Base-by-base conservation (phyloP, 2,888 invertebrate species). In the Dicranocentrus wangi region DNA sequence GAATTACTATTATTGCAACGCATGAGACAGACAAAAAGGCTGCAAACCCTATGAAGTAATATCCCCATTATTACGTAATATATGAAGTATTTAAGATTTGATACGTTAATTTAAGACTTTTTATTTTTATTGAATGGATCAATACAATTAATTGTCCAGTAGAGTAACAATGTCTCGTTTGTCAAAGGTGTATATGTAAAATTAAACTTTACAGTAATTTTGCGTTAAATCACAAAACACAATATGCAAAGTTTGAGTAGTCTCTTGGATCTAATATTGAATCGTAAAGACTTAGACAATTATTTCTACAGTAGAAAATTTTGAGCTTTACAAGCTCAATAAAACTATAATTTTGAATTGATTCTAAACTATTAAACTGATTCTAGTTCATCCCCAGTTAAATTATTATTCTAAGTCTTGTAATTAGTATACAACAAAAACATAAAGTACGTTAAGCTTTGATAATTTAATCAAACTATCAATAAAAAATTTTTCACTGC, bases 11-110 rank as follows among this genome's bases (percentile, higher is more conserved):
- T 51, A 60, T 32, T 69, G 76, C 60, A 76, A 76, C 68, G 23
- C 60, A 76, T 68, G 76, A 76, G 76, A 76, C 76, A 61, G 76
- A 76, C 60, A 63, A 55, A 58, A 76, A 76, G 76, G 76, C 76
- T 76, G 76, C 68, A 68, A 68, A 60, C 32, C 60, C 15, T 65
- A 73, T 47, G 51, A 51, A 58, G 23, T 61, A 28, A 32, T 19
- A 53, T 73, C 71, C 47, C 58, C 28, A 60, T 32, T 15, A 27
- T 55, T 39, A 69, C 21, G 19, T 28, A 15, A 47, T 47, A 47
- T 32, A 47, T 15, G n/a, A n/a, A n/a, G 13, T 69, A 69, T 23
- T 8, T 42, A 71, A 39, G 25, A 61, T 27, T 47, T 47, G 61
- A 47, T 71, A 70, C 53, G 21, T 61, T 39, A 13, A 61, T 39